Percentiles rank a stretch among this genome's conserved stretches.
Conservation (phyloP, 2,113 vertebrate species). For the Mellivora capensis region DNA sequence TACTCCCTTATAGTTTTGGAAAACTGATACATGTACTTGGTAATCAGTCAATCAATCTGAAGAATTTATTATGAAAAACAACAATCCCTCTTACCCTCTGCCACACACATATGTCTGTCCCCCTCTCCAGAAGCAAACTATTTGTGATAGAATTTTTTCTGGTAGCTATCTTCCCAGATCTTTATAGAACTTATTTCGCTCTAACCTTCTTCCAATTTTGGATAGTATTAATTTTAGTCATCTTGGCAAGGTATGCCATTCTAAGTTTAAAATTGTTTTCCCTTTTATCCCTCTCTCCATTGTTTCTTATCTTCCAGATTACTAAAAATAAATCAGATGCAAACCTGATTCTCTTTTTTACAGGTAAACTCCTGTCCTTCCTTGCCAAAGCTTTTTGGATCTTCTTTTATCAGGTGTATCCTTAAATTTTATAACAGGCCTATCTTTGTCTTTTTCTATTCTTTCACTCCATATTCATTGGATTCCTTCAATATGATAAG, state of each 20-base stretch:
- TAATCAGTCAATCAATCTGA: neutral
- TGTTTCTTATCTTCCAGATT: constrained; percentile 4
- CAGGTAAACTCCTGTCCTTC: neutral
- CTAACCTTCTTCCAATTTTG: neutral
- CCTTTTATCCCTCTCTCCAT: neutral
- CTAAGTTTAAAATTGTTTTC: neutral
- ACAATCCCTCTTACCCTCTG: neutral
- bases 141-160: neutral
- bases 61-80: neutral
- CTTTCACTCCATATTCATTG: neutral
- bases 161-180: neutral
- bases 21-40: constrained; percentile 3
- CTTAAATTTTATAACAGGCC: neutral
- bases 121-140: constrained; percentile 13
- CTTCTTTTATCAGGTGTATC: neutral
- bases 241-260: neutral
- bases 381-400: neutral
- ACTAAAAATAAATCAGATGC: neutral
- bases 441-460: neutral
- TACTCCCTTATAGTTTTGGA: constrained; percentile 23
- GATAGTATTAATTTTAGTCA: constrained; percentile 26
- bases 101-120: neutral
- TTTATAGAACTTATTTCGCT: neutral
- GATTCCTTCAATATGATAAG: neutral
- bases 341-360: neutral